Evolutionary conservation across 2,113 vertebrate species (phyloP).

Genomic region (Passer montanus): DNA sequence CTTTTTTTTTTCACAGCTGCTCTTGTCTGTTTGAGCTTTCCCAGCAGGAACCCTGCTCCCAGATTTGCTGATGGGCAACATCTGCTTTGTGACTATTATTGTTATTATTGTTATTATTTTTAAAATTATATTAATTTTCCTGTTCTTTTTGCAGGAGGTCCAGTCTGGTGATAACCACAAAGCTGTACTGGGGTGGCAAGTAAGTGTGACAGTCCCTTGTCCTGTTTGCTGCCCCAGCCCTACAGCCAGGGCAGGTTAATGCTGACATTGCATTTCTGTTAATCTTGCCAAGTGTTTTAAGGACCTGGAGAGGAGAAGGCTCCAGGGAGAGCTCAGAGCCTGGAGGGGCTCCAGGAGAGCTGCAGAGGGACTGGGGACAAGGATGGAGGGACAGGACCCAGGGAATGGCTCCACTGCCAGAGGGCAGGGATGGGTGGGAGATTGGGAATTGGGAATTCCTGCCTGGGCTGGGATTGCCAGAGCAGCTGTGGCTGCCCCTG

Average conservation of each 20-base stretch:
- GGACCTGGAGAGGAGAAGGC: background rate
- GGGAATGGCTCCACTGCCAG: background rate
- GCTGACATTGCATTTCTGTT: background rate
- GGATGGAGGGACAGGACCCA: background rate
- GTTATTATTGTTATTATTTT: background rate
- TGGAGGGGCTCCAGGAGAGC: background rate
- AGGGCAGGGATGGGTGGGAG: fast-evolving
- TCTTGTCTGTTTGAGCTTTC: background rate
- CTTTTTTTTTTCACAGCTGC: slow-evolving; percentile 1
- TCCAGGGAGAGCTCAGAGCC: background rate
- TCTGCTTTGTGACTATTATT: too few species aligned
- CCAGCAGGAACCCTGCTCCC: background rate
- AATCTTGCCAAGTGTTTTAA: background rate
- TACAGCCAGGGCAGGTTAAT: fast-evolving
- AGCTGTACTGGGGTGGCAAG: slow-evolving; percentile 99
- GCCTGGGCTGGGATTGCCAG: background rate
- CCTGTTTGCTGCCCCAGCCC: background rate
- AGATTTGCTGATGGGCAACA: too few species aligned
- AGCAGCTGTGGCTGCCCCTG: background rate
- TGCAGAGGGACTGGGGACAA: background rate
- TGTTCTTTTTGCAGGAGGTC: slow-evolving; percentile 82
- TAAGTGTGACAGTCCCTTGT: slow-evolving; percentile 73
- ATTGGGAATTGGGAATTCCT: background rate
- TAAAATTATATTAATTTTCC: background rate
- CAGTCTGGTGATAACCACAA: slow-evolving; percentile 97